These are phyloP conservation scores for Torymus texanus DNA, from an alignment of 2,888 invertebrate genomes.

Conservation along the genomic window DNA sequence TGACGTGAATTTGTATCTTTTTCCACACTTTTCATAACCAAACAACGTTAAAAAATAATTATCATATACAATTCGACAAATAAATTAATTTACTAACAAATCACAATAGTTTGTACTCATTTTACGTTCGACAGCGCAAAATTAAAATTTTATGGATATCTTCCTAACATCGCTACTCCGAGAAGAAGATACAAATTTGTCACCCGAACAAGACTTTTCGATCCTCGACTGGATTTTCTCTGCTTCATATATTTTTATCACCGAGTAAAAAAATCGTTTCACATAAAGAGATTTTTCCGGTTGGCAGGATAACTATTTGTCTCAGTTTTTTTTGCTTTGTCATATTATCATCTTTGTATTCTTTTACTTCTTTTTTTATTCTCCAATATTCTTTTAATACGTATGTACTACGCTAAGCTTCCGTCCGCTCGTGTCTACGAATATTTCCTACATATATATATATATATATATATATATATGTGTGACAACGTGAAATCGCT, in stretches of 20 bases:
- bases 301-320: constrained; percentile 51
- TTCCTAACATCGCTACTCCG: too few relatives aligned
- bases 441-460: constrained; percentile 47
- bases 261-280: constrained; percentile 22
- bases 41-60: too few relatives aligned
- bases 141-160: too few relatives aligned
- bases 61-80: too few relatives aligned
- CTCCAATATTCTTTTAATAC: constrained; percentile 19
- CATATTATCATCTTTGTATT: too few relatives aligned
- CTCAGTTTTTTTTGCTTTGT: constrained; percentile 12
- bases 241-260: background rate
- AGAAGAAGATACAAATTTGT: constrained; percentile 13
- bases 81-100: too few relatives aligned
- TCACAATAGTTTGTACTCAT: too few relatives aligned
- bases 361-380: constrained; percentile 6
- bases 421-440: constrained; percentile 34
- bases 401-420: constrained; percentile 40
- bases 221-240: background rate
- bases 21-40: too few relatives aligned
- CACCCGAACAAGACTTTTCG: background rate
- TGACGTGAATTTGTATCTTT: too few relatives aligned
- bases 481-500: constrained; percentile 45
- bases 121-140: too few relatives aligned
- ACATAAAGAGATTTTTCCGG: constrained; percentile 12
- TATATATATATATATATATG: constrained; percentile 39